Evolutionary conservation across 2,797 vertebrate species (phyloP).

Genomic region (Merluccius polli): DNA sequence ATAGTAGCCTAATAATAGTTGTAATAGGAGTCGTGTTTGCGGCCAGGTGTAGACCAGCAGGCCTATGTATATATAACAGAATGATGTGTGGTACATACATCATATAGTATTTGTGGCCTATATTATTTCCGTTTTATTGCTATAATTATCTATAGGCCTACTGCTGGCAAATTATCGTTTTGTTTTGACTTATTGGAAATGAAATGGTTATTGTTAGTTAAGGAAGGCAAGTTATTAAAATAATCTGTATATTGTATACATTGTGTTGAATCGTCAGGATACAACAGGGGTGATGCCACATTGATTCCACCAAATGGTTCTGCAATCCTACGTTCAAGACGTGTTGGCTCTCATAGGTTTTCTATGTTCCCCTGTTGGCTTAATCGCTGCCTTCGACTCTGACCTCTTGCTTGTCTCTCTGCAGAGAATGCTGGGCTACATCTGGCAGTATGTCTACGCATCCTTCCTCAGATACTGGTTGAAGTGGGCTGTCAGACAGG

Average conservation of each 20-base stretch:
- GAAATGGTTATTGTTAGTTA: background rate
- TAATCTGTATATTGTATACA: background rate
- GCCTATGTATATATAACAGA: too few relatives aligned
- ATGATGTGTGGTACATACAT: too few relatives aligned
- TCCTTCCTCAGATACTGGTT: slow-evolving; percentile 87
- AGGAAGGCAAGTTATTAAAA: background rate
- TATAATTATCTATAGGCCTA: background rate
- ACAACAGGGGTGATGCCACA: background rate
- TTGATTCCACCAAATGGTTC: background rate
- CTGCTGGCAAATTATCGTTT: background rate
- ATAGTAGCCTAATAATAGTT: too few relatives aligned
- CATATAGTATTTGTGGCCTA: too few relatives aligned
- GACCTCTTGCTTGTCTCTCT: slow-evolving; percentile 1
- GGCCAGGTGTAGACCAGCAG: too few relatives aligned
- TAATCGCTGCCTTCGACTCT: background rate
- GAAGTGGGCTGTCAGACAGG: slow-evolving; percentile 87
- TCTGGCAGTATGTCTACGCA: slow-evolving; percentile 86
- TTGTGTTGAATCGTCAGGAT: background rate
- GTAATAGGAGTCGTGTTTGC: too few relatives aligned
- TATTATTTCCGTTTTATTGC: background rate
- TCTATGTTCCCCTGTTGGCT: background rate
- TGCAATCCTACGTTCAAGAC: background rate
- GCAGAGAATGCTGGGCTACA: slow-evolving; percentile 78
- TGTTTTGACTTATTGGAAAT: background rate
- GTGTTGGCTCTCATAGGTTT: background rate